Percentiles rank a stretch among this genome's conserved stretches.
phyloP scores from a whole-genome alignment of 2,797 vertebrate species.

The Crocodylus rhombifer region DNA sequence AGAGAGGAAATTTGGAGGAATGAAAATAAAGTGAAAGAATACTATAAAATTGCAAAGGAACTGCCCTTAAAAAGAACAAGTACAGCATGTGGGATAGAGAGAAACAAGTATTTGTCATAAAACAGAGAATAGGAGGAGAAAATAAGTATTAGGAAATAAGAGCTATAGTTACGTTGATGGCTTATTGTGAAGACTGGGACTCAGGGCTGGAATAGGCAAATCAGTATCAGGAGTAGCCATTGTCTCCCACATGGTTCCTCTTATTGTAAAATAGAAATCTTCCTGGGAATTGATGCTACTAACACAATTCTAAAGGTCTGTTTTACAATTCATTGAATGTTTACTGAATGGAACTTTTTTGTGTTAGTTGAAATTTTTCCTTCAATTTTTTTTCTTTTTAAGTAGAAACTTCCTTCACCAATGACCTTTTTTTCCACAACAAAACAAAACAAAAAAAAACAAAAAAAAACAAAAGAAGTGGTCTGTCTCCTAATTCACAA shows the following conservation, averaged over 20 bases:
- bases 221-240: background rate
- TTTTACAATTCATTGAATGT: background rate
- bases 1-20: background rate
- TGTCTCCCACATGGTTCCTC: background rate
- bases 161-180: background rate
- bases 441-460: no score
- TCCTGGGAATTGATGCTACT: background rate
- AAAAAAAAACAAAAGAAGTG: no score
- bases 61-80: background rate
- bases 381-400: background rate
- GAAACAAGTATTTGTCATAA: background rate
- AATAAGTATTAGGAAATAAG: background rate
- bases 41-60: background rate
- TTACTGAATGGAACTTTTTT: background rate
- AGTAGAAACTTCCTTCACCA: no score
- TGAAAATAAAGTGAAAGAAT: background rate
- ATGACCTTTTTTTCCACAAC: no score
- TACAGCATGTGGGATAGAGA: background rate
- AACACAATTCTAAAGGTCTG: background rate
- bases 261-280: background rate
- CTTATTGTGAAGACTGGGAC: background rate
- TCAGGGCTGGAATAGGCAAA: background rate
- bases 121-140: background rate
- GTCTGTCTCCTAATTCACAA: no score
- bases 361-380: background rate